Conservation (phyloP, 2,797 vertebrate species). For the Serranus cabrilla region DNA sequence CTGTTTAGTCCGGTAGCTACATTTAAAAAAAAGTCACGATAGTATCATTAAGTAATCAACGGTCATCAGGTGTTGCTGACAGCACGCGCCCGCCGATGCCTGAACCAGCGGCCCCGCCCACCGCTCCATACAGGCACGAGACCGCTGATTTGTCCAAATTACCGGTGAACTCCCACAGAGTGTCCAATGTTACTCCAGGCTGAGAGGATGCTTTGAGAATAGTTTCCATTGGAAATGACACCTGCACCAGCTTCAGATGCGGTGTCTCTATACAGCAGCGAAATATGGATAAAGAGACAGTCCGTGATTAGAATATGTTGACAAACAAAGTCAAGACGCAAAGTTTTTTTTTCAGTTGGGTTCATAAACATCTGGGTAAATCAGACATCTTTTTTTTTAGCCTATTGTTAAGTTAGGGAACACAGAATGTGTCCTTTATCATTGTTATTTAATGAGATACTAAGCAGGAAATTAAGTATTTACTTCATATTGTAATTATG, state of each 20-base stretch:
- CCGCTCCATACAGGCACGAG: not conserved
- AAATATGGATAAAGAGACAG: too few relatives aligned
- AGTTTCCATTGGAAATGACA: not conserved
- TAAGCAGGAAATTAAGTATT: too few relatives aligned
- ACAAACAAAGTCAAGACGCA: too few relatives aligned
- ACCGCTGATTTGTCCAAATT: not conserved
- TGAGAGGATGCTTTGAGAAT: not conserved
- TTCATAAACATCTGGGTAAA: too few relatives aligned
- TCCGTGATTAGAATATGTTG: too few relatives aligned
- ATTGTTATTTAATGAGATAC: too few relatives aligned
- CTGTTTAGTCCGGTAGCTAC: not conserved
- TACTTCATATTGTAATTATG: too few relatives aligned
- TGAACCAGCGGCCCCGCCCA: conserved; percentile 50
- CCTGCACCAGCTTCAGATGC: not conserved
- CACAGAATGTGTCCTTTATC: too few relatives aligned
- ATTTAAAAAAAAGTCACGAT: not conserved
- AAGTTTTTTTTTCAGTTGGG: too few relatives aligned
- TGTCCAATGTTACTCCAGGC: not conserved
- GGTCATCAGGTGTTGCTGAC: conserved; percentile 57
- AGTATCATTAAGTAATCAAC: not conserved
- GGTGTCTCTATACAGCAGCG: too few relatives aligned
- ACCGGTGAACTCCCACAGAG: not conserved
- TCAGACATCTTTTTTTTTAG: too few relatives aligned
- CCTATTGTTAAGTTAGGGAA: too few relatives aligned
- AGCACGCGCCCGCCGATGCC: conserved; percentile 39